phyloP scores from a whole-genome alignment of 2,113 vertebrate genomes.

The Takifugu bimaculatus region DNA sequence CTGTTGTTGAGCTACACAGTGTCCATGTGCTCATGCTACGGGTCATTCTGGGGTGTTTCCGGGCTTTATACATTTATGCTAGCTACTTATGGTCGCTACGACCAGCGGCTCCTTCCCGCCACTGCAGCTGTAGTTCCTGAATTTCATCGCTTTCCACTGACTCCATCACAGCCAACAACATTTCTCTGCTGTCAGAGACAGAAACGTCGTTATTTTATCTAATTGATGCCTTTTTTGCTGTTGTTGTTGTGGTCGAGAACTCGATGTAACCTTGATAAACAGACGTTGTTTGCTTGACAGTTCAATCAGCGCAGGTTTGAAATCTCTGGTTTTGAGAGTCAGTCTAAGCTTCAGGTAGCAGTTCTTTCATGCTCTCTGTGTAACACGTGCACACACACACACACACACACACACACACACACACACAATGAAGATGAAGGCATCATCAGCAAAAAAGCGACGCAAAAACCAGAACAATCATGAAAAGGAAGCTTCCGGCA shows the following conservation, averaged over 20 bases:
- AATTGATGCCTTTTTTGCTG: no score
- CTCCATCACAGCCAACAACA: not conserved
- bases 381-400: constrained; percentile 7
- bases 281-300: constrained; percentile 8
- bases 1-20: no score
- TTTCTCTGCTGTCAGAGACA: constrained; percentile 1
- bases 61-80: no score
- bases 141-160: not conserved
- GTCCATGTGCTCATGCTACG: no score
- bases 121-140: not conserved
- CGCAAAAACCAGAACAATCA: constrained; percentile 51
- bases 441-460: constrained; percentile 31
- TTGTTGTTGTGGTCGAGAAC: no score
- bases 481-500: constrained; percentile 49
- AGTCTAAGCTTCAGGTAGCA: not conserved
- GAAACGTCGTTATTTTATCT: not conserved
- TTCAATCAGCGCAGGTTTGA: not conserved
- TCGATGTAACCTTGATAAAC: not conserved
- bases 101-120: no score
- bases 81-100: no score
- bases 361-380: not conserved
- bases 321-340: not conserved
- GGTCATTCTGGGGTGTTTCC: no score
- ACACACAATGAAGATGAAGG: constrained; percentile 49
- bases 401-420: constrained; percentile 21